phyloP scores from a whole-genome alignment of 2,797 vertebrate species.

The Mastacembelus armatus region DNA sequence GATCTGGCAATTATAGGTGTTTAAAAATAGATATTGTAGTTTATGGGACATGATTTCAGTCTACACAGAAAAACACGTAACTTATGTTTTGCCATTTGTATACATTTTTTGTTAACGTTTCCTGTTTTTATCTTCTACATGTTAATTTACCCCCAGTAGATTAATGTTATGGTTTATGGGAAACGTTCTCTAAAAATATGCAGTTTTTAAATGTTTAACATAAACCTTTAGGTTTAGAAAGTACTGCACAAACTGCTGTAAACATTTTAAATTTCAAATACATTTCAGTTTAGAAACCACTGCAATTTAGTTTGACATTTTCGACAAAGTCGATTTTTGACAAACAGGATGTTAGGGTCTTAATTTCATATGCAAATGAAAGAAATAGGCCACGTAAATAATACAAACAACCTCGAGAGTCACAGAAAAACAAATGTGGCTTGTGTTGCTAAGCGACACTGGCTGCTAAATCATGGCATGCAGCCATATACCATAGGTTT shows the following conservation, averaged over 20 bases:
- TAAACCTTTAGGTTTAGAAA: neutral
- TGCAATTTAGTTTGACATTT: constrained; percentile 2
- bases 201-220: neutral
- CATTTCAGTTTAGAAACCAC: neutral
- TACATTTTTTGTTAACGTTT: neutral
- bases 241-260: neutral
- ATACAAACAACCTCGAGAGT: constrained; percentile 23
- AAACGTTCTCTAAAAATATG: neutral
- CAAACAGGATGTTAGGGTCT: constrained; percentile 1
- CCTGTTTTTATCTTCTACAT: neutral
- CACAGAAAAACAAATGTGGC: constrained; percentile 31
- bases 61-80: too few species aligned
- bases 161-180: neutral
- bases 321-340: neutral
- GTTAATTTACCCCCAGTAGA: neutral
- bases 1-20: neutral
- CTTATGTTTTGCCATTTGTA: neutral
- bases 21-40: neutral
- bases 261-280: neutral
- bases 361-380: constrained; percentile 38
- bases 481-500: constrained; percentile 8
- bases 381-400: constrained; percentile 19
- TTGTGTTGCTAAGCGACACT: constrained; percentile 52
- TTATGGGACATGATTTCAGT: neutral
- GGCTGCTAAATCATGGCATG: constrained; percentile 28